Percentiles rank a stretch among this genome's conserved stretches.
These are phyloP conservation scores for Elanus axillaris DNA, from an alignment of 2,113 vertebrate genomes.

Conservation along the genomic window DNA sequence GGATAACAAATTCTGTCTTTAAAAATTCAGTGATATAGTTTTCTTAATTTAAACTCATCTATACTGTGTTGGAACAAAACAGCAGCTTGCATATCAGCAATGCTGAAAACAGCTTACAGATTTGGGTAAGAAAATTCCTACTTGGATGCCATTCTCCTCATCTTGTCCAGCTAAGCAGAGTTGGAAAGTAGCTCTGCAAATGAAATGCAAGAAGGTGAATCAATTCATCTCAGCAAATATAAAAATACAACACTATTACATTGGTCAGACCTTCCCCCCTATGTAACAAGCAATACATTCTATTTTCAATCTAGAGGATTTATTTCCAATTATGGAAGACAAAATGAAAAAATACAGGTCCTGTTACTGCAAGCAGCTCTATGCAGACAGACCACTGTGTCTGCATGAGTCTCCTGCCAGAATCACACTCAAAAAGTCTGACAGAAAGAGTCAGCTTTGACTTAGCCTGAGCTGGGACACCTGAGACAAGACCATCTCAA, in stretches of 20 bases:
- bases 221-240: constrained; percentile 21
- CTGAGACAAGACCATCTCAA: background rate
- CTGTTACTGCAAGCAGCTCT: background rate
- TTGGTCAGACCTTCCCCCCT: background rate
- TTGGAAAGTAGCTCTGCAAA: constrained; percentile 2
- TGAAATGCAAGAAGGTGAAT: constrained; percentile 16
- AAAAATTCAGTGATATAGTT: background rate
- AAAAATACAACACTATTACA: constrained; percentile 12
- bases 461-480: background rate
- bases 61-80: background rate
- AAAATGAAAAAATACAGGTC: constrained; percentile 6
- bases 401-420: background rate
- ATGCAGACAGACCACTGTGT: background rate
- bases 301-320: constrained; percentile 15
- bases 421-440: background rate
- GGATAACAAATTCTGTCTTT: background rate
- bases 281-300: background rate
- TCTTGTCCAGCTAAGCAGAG: constrained; percentile 13
- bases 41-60: background rate
- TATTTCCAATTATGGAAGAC: constrained; percentile 43
- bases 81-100: background rate
- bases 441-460: background rate
- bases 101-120: background rate
- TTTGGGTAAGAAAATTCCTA: background rate
- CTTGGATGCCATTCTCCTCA: background rate